Conservation (phyloP, 2,888 invertebrate species). For the Invenusta paracnida region DNA sequence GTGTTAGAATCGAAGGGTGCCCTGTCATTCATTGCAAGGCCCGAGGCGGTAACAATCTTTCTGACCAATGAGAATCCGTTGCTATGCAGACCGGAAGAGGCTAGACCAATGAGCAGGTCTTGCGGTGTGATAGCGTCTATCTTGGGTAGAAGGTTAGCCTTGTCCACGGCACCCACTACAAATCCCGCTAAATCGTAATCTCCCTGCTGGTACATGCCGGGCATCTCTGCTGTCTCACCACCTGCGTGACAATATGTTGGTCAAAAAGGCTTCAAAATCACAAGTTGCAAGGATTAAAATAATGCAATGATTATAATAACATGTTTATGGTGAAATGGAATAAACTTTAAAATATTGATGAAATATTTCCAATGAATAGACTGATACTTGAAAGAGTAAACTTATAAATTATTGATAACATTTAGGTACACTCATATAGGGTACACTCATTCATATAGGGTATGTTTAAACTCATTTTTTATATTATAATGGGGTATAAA, state of each 20-base stretch:
- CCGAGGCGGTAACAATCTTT: conserved; percentile 69
- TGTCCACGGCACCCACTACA: conserved; percentile 84
- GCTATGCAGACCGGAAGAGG: conserved; percentile 86
- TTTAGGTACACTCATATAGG: no score
- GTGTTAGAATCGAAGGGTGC: not conserved
- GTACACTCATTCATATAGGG: no score
- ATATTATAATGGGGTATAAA: no score
- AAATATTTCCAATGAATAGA: no score
- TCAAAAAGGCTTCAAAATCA: not conserved
- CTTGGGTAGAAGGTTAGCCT: conserved; percentile 70
- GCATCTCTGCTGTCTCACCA: conserved; percentile 97
- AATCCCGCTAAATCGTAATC: conserved; percentile 95
- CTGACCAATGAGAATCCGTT: conserved; percentile 87
- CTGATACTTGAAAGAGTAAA: no score
- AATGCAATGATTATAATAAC: no score
- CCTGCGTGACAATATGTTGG: conserved; percentile 62
- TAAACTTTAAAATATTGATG: no score
- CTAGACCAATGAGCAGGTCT: conserved; percentile 77
- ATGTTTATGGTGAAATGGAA: not conserved
- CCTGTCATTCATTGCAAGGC: conserved; percentile 63
- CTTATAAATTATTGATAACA: no score
- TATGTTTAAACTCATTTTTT: no score
- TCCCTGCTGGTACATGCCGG: conserved; percentile 78
- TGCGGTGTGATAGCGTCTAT: conserved; percentile 67
- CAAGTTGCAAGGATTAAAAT: no score